Evolutionary conservation across 1,140 invertebrate genomes (phyloP).

Genomic region (Lepidurus packardi): DNA sequence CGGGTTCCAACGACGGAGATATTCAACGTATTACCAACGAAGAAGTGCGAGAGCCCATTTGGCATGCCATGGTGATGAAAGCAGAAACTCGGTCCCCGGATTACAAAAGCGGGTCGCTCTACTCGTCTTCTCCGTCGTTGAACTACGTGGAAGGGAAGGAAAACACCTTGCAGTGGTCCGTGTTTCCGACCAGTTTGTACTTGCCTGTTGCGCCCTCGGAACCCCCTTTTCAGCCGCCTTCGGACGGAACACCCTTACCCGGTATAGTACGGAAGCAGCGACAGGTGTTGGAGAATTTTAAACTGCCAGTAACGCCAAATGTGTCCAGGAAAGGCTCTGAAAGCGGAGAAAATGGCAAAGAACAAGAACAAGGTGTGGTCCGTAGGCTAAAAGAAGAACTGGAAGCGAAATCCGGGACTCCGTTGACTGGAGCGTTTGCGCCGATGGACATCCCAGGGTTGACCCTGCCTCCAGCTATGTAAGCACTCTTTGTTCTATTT

Average conservation of each 20-base stretch:
- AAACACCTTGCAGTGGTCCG: not conserved
- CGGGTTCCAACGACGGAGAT: slow-evolving; percentile 64
- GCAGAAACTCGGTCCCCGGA: not conserved
- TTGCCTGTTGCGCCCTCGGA: slow-evolving; percentile 44
- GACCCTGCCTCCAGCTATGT: slow-evolving; percentile 32
- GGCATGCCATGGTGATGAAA: not conserved
- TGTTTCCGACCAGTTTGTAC: slow-evolving; percentile 23
- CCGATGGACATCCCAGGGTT: slow-evolving; percentile 39
- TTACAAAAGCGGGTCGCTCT: slow-evolving; percentile 41
- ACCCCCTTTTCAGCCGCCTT: slow-evolving; percentile 41
- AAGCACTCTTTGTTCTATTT: slow-evolving; percentile 46
- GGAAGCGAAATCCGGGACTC: slow-evolving; percentile 63
- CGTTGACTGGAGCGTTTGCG: slow-evolving; percentile 30
- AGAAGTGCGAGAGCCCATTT: not conserved
- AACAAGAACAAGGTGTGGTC: slow-evolving; percentile 52
- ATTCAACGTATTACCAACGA: slow-evolving; percentile 52
- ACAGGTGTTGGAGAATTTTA: slow-evolving; percentile 53
- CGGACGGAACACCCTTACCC: slow-evolving; percentile 50
- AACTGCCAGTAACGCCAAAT: slow-evolving; percentile 35
- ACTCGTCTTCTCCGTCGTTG: slow-evolving; percentile 37
- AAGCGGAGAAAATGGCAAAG: slow-evolving; percentile 26
- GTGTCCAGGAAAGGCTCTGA: slow-evolving; percentile 36
- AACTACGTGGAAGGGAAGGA: not conserved
- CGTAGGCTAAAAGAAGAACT: slow-evolving; percentile 78
- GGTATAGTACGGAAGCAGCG: slow-evolving; percentile 56